phyloP scores from a whole-genome alignment of 2,113 vertebrate genomes.

The Heterocephalus glaber region DNA sequence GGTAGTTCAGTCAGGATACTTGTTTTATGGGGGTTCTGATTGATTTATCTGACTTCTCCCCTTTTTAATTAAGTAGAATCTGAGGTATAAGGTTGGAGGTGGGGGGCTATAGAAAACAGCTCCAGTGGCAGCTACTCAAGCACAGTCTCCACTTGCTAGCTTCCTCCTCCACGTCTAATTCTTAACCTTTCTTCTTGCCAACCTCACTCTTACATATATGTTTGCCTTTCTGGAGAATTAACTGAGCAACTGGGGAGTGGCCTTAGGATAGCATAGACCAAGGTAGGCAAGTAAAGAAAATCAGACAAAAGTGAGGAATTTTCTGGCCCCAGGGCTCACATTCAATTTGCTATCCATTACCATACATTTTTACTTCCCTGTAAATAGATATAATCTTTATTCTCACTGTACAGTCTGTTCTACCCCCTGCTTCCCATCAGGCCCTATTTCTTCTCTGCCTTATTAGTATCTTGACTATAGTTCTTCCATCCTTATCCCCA shows the following conservation, averaged over 20 bases:
- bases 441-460: too few relatives aligned
- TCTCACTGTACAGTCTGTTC: too few relatives aligned
- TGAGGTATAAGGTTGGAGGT: constrained; percentile 37
- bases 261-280: constrained; percentile 40
- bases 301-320: constrained; percentile 32
- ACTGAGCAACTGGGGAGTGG: too few relatives aligned
- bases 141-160: constrained; percentile 50
- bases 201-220: constrained; percentile 23
- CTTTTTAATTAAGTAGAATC: constrained; percentile 68
- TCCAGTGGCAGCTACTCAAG: constrained; percentile 63
- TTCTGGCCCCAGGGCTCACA: constrained; percentile 54
- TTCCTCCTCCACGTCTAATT: constrained; percentile 64
- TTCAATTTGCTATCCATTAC: constrained; percentile 56
- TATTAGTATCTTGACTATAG: too few relatives aligned
- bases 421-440: too few relatives aligned
- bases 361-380: constrained; percentile 74
- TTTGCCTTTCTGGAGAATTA: constrained; percentile 68
- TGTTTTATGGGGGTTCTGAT: constrained; percentile 63
- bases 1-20: constrained; percentile 51
- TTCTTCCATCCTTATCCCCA: too few relatives aligned
- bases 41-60: constrained; percentile 43
- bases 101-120: constrained; percentile 27
- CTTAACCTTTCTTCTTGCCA: constrained; percentile 54
- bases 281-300: neutral
- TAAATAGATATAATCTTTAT: constrained; percentile 75